Conservation (phyloP, 2,888 invertebrate genomes). For the Drosophila monieri region DNA sequence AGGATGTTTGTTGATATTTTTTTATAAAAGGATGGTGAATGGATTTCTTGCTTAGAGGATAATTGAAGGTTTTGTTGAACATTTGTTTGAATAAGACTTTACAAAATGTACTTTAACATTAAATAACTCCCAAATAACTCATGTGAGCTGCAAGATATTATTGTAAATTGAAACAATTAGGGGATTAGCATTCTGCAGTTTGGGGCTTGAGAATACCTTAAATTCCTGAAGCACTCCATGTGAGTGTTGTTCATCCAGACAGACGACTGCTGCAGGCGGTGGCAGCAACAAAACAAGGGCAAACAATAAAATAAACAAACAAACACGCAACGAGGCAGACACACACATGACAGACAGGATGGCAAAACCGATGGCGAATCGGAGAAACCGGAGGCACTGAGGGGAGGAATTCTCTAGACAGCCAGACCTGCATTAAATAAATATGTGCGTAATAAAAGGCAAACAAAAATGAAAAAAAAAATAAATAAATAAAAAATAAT, state of each 20-base stretch:
- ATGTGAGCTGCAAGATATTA: background rate
- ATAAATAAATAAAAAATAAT: background rate
- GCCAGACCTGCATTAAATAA: conserved; percentile 54
- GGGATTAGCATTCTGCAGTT: background rate
- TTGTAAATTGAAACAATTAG: background rate
- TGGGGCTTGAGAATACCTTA: background rate
- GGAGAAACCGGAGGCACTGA: background rate
- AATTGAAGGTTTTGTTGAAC: too few species aligned
- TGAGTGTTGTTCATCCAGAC: conserved; percentile 22
- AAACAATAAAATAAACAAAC: conserved; percentile 49
- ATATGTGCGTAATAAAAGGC: conserved; percentile 54
- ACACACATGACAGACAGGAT: conserved; percentile 36
- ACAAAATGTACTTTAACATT: too few species aligned
- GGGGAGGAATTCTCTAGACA: conserved; percentile 31
- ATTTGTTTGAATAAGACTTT: too few species aligned
- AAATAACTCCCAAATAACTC: background rate
- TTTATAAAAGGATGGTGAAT: too few species aligned
- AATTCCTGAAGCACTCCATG: conserved; percentile 2
- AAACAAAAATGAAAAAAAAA: conserved; percentile 35
- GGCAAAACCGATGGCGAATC: conserved; percentile 5
- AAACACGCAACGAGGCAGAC: conserved; percentile 36
- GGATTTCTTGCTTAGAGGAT: too few species aligned
- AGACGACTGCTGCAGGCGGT: conserved; percentile 36
- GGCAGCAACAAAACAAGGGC: conserved; percentile 42
- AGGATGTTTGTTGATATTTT: too few species aligned